A percentile compares a stretch with the other conserved stretches of the same genome.
phyloP scores from a whole-genome alignment of 2,888 invertebrate genomes.

The Rhorus exstirpatorius region DNA sequence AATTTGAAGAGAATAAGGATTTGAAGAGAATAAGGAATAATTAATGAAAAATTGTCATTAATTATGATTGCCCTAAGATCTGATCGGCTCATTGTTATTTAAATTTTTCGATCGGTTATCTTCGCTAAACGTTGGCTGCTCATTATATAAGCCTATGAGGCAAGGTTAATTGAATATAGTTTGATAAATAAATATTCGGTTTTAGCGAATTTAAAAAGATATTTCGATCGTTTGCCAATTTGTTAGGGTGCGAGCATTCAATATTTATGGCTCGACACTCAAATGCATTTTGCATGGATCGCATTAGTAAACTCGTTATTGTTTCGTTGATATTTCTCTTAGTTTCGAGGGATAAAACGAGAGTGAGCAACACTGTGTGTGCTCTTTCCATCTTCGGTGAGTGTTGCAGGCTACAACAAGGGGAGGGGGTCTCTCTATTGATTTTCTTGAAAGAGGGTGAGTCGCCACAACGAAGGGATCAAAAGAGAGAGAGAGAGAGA shows the following conservation, averaged over 20 bases:
- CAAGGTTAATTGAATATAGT: no score
- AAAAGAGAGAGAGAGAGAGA: constrained; percentile 44
- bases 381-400: constrained; percentile 41
- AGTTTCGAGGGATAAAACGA: background rate
- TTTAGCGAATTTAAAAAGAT: background rate
- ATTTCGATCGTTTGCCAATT: constrained; percentile 12
- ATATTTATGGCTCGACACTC: constrained; percentile 23
- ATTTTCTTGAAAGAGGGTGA: constrained; percentile 75
- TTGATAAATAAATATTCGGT: constrained; percentile 1
- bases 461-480: constrained; percentile 48
- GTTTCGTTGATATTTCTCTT: constrained; percentile 17
- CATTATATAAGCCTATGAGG: no score
- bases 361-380: constrained; percentile 46
- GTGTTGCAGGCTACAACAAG: constrained; percentile 71
- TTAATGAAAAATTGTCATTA: no score
- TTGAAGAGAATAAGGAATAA: no score
- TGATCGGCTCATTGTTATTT: no score
- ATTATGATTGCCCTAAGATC: no score
- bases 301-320: constrained; percentile 15
- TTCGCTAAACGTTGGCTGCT: no score
- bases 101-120: no score
- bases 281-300: no score
- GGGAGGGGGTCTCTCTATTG: constrained; percentile 74
- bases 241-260: background rate
- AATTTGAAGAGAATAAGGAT: no score